phyloP scores from a whole-genome alignment of 2,113 vertebrate genomes.

The Tricholaema leucomelas region DNA sequence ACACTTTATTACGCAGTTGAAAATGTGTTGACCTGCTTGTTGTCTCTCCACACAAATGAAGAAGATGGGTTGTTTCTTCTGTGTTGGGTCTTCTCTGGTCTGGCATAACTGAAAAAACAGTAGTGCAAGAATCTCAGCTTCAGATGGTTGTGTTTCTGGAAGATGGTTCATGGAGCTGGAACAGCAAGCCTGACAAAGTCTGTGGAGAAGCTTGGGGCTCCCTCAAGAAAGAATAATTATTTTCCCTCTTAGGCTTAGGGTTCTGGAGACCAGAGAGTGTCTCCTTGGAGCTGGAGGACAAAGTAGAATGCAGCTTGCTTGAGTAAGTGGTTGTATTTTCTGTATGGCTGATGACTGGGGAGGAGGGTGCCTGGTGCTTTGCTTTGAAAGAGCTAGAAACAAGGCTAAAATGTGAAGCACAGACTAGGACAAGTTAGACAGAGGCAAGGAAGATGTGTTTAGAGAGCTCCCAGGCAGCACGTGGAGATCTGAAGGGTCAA shows the following conservation, averaged over 20 bases:
- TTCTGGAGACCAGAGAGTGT: neutral
- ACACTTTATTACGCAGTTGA: neutral
- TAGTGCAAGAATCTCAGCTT: neutral
- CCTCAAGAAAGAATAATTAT: neutral
- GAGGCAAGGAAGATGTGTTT: neutral
- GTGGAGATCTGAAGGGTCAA: neutral
- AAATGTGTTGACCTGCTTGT: neutral
- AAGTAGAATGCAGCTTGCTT: neutral
- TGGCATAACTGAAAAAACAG: neutral
- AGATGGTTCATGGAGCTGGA: neutral
- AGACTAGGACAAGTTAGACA: neutral
- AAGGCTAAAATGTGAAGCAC: neutral
- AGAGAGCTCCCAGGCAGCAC: neutral
- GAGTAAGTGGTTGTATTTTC: neutral
- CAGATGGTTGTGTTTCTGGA: neutral
- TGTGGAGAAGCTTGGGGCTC: neutral
- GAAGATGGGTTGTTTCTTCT: neutral
- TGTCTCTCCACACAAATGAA: neutral
- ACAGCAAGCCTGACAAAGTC: neutral
- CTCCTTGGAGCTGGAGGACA: neutral
- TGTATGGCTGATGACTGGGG: neutral
- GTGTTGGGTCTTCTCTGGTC: neutral
- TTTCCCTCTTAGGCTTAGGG: neutral
- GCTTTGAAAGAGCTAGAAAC: neutral
- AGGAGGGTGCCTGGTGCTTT: neutral